These are phyloP conservation scores for Helicoverpa assulta DNA, from an alignment of 2,888 invertebrate species.

Conservation along the genomic window DNA sequence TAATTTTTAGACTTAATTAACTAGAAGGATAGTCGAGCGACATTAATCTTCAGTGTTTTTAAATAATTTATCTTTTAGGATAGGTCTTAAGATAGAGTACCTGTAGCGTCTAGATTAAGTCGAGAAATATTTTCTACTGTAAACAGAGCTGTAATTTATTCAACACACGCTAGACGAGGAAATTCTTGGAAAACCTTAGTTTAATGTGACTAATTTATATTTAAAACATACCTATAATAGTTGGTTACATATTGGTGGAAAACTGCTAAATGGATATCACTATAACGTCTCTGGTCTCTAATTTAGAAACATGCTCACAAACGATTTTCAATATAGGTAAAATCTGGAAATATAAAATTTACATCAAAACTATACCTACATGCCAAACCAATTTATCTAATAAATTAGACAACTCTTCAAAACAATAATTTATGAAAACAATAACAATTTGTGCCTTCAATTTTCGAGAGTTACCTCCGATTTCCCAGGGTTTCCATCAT, in stretches of 20 bases:
- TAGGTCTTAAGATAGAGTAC: slow-evolving; percentile 22
- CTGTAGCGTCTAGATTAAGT: slow-evolving; percentile 13
- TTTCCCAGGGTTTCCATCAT: no score
- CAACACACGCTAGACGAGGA: not conserved
- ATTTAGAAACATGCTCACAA: no score
- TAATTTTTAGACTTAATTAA: slow-evolving; percentile 61
- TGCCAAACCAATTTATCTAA: slow-evolving; percentile 3
- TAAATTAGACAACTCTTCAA: slow-evolving; percentile 1
- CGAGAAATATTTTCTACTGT: not conserved
- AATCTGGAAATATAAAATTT: no score
- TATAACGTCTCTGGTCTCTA: no score
- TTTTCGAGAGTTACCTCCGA: no score
- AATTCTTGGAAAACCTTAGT: not conserved
- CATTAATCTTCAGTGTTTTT: slow-evolving; percentile 57
- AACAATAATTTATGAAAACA: slow-evolving; percentile 59
- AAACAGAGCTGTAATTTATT: not conserved
- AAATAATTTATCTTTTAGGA: slow-evolving; percentile 38
- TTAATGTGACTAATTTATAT: not conserved
- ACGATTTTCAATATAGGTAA: no score
- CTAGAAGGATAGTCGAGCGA: slow-evolving; percentile 41
- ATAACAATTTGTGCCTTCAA: not conserved
- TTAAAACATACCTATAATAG: no score
- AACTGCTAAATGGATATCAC: no score
- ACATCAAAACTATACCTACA: not conserved
- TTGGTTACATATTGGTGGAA: no score